Base-by-base conservation (phyloP, 2,888 invertebrate genomes). In the Clusia tigrina region DNA sequence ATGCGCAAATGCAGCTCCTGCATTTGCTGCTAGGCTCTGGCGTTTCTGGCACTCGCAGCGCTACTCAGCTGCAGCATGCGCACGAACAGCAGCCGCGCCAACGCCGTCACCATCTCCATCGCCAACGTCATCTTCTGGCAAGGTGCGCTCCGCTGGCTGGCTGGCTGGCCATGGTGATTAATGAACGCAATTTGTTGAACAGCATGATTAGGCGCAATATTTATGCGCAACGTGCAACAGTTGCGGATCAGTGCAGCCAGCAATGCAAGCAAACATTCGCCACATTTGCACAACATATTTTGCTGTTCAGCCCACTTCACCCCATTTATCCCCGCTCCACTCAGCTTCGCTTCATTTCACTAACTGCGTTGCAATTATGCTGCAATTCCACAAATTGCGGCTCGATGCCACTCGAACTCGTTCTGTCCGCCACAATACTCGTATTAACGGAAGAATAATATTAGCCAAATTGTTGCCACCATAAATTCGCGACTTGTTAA, bases 131-230 rank as follows among this genome's bases (percentile, higher is more conserved):
- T 32, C 32, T 12, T 32, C 6, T 12, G 32, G 32, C 32, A 32
- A 9, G 32, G 6, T 6, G 32, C 32, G 12, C 12, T 6, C 32
- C 32, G 12, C 32, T 32, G 32, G n/a, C 32, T 12, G 32, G 32
- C 32, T 12, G 32, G 6, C 32, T 32, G 6, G 22, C 22, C 54
- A 25, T 46, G 20, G 32, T 65, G 65, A 65, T 65, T 65, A 65
- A 65, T 65, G 65, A 60, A 38, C 24, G 58, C 62, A 65, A 65
- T 65, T 65, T 65, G 65, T 65, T 65, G 62, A 65, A 62, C 65
- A 65, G 62, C 65, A 55, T 65, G 65, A 65, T 65, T 65, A 62
- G 65, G 58, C 57, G 62, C 56, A 54, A 62, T 65, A 62, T 62
- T 62, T 65, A 62, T 65, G 62, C 54, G 62, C 56, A 53, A 51